Percentiles rank a stretch among this genome's conserved stretches.
These are phyloP conservation scores for Apotomis capreana DNA, from an alignment of 2,888 invertebrate species.

Conservation along the genomic window DNA sequence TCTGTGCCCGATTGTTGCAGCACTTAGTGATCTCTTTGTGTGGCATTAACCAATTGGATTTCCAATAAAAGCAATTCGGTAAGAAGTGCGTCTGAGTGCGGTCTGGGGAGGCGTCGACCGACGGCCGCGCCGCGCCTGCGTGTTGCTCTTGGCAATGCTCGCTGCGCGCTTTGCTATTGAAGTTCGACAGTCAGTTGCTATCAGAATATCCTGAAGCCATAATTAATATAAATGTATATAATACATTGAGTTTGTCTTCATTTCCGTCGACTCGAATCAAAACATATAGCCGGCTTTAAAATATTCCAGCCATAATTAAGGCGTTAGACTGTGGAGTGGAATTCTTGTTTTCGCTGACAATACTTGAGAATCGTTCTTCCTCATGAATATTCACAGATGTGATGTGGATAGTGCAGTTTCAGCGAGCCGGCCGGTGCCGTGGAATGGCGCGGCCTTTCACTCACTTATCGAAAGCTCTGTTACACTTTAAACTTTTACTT, in stretches of 20 bases:
- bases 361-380: slow-evolving; percentile 10
- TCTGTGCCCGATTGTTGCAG: neutral
- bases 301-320: neutral
- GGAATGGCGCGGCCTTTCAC: slow-evolving; percentile 15
- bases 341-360: neutral
- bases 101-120: neutral
- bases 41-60: neutral
- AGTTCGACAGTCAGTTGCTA: neutral
- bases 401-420: neutral
- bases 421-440: neutral
- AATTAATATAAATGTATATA: neutral
- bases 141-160: slow-evolving; percentile 32
- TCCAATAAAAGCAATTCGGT: slow-evolving; percentile 4
- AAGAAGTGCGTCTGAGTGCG: neutral
- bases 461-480: slow-evolving; percentile 8
- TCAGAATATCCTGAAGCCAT: neutral
- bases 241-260: neutral
- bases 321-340: neutral
- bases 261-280: neutral
- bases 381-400: neutral
- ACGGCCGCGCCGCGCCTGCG: slow-evolving; percentile 20
- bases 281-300: neutral
- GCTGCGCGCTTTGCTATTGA: slow-evolving; percentile 21
- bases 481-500: slow-evolving; percentile 23
- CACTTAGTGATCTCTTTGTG: neutral